Evolutionary conservation across 2,797 vertebrate species (phyloP).

Genomic region (Acanthornis magna): DNA sequence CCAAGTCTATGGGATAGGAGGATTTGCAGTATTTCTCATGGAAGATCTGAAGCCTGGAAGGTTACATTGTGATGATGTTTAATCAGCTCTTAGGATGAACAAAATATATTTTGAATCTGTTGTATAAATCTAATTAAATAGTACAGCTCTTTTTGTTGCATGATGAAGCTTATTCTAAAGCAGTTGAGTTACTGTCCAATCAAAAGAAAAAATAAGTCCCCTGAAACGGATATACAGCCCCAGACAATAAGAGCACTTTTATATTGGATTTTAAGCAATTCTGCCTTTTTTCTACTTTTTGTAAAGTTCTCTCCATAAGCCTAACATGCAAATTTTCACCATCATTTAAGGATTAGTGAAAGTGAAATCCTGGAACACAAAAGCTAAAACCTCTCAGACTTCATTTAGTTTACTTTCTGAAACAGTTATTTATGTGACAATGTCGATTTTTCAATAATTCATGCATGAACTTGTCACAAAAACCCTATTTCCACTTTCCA

Average conservation of each 20-base stretch:
- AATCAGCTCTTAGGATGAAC: background rate
- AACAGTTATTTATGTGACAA: background rate
- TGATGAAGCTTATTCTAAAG: background rate
- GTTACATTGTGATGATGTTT: background rate
- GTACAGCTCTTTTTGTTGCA: background rate
- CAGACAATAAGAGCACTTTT: background rate
- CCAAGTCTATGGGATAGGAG: background rate
- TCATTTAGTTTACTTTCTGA: conserved; percentile 21
- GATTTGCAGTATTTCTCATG: background rate
- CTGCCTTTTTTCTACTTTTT: background rate
- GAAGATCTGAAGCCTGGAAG: background rate
- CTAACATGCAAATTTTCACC: background rate
- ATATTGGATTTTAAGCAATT: background rate
- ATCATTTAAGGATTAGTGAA: background rate
- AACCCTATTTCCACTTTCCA: background rate
- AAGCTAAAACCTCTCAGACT: background rate
- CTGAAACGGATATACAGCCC: background rate
- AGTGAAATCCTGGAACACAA: background rate
- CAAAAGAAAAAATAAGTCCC: background rate
- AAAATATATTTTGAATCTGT: background rate
- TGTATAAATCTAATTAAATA: background rate
- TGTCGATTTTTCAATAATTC: background rate
- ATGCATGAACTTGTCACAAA: conserved; percentile 26
- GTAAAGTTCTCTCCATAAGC: background rate
- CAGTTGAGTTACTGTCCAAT: background rate